Percentiles rank a stretch among this genome's conserved stretches.
Evolutionary conservation across 2,888 invertebrate genomes (phyloP).

Genomic region (Conchocele bisecta): DNA sequence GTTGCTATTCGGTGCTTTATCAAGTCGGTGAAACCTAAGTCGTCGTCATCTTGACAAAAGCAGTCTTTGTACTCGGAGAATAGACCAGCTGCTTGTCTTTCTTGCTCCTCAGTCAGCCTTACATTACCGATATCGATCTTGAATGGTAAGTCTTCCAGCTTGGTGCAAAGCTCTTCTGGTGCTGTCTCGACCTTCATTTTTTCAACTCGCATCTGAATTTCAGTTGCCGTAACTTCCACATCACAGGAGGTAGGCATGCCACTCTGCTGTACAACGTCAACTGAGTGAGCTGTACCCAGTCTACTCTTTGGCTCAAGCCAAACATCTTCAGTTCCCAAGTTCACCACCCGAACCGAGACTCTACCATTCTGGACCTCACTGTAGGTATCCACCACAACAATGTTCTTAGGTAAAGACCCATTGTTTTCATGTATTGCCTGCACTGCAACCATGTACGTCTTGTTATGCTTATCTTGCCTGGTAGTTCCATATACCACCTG

Average conservation of each 20-base stretch:
- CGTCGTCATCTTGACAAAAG: conserved; percentile 5
- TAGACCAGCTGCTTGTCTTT: background rate
- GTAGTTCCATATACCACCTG: background rate
- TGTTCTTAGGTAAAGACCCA: conserved; percentile 1
- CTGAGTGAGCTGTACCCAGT: background rate
- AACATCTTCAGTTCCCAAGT: conserved; percentile 7
- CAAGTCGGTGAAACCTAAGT: background rate
- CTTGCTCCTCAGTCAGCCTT: too few relatives aligned
- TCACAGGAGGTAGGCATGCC: background rate
- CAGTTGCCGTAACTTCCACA: background rate
- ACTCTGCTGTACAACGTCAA: background rate
- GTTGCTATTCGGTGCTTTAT: background rate
- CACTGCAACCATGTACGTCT: conserved; percentile 9
- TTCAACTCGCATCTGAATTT: conserved; percentile 2
- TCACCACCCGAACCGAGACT: background rate
- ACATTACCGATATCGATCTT: conserved; percentile 1
- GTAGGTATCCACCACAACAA: background rate
- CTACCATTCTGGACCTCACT: background rate
- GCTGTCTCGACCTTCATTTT: background rate
- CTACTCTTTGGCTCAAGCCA: background rate
- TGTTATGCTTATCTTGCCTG: background rate
- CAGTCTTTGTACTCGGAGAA: conserved; percentile 1
- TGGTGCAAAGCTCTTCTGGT: too few relatives aligned
- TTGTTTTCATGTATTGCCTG: conserved; percentile 4
- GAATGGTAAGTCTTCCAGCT: background rate